Evolutionary conservation across 2,797 vertebrate genomes (phyloP).

Genomic region (Pelochelys cantorii): DNA sequence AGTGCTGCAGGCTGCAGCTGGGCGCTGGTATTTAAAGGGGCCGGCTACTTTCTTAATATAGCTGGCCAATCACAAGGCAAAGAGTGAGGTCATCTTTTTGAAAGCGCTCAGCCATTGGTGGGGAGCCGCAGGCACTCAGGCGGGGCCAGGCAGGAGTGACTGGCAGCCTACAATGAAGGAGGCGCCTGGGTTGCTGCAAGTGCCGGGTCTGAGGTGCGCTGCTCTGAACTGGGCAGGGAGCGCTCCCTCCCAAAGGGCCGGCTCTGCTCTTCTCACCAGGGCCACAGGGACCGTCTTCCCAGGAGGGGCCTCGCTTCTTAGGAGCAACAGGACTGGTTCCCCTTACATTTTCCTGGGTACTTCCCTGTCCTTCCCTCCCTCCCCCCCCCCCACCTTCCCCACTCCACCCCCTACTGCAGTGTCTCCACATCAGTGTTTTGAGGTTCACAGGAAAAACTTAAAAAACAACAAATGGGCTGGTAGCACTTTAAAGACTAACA

Average conservation of each 20-base stretch:
- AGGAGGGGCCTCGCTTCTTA: background rate
- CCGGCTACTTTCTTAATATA: slow-evolving; percentile 93
- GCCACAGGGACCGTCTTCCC: background rate
- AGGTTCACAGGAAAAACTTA: background rate
- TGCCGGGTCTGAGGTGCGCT: background rate
- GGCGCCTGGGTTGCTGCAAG: slow-evolving; percentile 22
- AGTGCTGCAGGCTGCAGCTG: fast-evolving
- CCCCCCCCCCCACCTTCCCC: too few species aligned
- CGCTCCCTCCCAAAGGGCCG: background rate
- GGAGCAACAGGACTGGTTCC: background rate
- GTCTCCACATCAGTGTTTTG: background rate
- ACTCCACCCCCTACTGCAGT: too few species aligned
- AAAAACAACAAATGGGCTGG: too few species aligned
- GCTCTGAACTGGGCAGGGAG: fast-evolving
- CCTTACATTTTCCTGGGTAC: background rate
- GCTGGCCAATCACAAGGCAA: slow-evolving; percentile 89
- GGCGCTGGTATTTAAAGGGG: slow-evolving; percentile 88
- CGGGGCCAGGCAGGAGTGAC: background rate
- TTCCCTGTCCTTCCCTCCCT: background rate
- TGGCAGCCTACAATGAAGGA: background rate
- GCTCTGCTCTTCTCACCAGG: background rate
- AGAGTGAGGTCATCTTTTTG: slow-evolving; percentile 86
- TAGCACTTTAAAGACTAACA: too few species aligned
- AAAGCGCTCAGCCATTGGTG: slow-evolving; percentile 81
- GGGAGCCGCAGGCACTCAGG: background rate